These are phyloP conservation scores for Calonectris borealis DNA, from an alignment of 2,113 vertebrate species.

Conservation along the genomic window DNA sequence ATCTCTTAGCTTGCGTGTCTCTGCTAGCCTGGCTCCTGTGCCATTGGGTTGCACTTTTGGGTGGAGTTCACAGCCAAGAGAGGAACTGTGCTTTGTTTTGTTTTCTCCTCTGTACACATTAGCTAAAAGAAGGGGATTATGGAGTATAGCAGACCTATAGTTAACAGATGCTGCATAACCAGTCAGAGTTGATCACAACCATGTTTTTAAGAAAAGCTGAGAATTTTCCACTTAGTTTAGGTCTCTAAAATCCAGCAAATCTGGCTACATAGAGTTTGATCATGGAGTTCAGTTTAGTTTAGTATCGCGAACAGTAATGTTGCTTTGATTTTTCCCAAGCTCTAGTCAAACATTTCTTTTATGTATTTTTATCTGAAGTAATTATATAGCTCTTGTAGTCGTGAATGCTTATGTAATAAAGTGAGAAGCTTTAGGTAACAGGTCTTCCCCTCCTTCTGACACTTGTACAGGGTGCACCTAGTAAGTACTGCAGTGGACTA, in stretches of 20 bases:
- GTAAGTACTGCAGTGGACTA: background rate
- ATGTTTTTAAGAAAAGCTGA: background rate
- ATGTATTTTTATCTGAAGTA: background rate
- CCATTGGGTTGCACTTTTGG: accelerated
- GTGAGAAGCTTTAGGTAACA: background rate
- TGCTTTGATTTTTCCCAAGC: background rate
- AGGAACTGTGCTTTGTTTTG: background rate
- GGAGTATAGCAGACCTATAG: background rate
- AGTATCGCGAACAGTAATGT: accelerated
- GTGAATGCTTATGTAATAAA: background rate
- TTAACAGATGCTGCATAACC: background rate
- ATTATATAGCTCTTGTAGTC: accelerated
- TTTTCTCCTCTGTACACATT: background rate
- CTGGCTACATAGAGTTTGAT: background rate
- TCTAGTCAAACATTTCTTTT: accelerated
- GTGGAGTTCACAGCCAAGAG: background rate
- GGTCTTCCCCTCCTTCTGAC: background rate
- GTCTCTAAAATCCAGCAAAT: background rate
- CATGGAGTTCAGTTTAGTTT: background rate
- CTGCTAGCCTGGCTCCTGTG: background rate
- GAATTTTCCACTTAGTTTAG: background rate
- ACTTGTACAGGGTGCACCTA: too few species aligned
- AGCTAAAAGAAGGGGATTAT: background rate
- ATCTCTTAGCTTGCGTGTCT: background rate
- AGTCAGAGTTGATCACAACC: background rate